These are phyloP conservation scores for Lymantria dispar DNA, from an alignment of 2,888 invertebrate genomes.

Conservation along the genomic window DNA sequence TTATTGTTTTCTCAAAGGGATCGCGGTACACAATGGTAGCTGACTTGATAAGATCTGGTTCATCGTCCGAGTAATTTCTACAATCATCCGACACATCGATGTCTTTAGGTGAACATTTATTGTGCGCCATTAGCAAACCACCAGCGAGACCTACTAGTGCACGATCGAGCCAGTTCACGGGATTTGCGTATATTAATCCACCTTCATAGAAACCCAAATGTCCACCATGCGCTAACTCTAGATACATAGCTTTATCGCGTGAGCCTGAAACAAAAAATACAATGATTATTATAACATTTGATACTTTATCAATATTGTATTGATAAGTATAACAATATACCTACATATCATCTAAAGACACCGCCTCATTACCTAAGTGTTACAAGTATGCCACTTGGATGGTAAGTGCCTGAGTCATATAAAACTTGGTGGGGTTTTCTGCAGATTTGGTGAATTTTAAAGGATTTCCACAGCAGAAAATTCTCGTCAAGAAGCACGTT, in stretches of 20 bases:
- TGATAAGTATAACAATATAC: too few species aligned
- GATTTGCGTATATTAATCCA: conserved; percentile 92
- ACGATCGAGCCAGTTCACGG: conserved; percentile 96
- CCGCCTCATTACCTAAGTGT: too few species aligned
- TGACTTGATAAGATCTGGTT: conserved; percentile 69
- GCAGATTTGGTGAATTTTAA: too few species aligned
- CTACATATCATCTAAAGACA: too few species aligned
- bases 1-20: conserved; percentile 55
- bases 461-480: too few species aligned
- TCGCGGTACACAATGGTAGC: conserved; percentile 69
- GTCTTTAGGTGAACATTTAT: conserved; percentile 63
- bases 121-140: conserved; percentile 85
- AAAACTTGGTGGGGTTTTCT: too few species aligned
- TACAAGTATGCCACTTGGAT: too few species aligned
- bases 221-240: conserved; percentile 95
- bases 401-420: too few species aligned
- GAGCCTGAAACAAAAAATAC: conserved; percentile 74
- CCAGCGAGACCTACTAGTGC: conserved; percentile 92
- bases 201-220: conserved; percentile 98
- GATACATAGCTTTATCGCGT: conserved; percentile 86
- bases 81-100: conserved; percentile 22
- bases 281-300: not conserved
- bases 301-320: not conserved
- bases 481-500: too few species aligned
- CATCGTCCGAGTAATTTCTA: conserved; percentile 43